These are phyloP conservation scores for Ptyas mucosa DNA, from an alignment of 2,113 vertebrate genomes.

Conservation along the genomic window DNA sequence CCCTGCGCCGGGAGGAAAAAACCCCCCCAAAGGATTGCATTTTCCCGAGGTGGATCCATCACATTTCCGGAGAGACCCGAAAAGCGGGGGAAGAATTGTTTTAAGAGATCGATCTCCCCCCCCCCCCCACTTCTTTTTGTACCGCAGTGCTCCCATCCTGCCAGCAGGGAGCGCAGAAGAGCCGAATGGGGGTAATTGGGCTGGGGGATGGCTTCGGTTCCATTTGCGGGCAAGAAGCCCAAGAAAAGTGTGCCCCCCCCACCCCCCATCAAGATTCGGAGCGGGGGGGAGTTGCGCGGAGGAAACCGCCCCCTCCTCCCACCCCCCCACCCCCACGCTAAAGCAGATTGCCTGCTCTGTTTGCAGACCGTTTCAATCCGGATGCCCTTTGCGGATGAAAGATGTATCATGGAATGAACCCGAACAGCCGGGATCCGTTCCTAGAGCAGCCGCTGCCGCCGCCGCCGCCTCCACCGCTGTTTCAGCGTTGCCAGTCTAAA, in stretches of 20 bases:
- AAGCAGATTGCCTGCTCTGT: conserved; percentile 10
- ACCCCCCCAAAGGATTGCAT: neutral
- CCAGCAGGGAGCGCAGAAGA: neutral
- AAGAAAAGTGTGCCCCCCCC: neutral
- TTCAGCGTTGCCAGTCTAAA: conserved; percentile 49
- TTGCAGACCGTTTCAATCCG: conserved; percentile 66
- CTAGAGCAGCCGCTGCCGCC: conserved; percentile 51
- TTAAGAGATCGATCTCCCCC: too few species aligned
- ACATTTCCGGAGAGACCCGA: neutral
- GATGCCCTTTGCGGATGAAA: conserved; percentile 71
- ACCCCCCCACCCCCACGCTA: neutral
- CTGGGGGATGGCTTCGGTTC: neutral
- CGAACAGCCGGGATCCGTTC: conserved; percentile 60
- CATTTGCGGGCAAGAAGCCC: neutral
- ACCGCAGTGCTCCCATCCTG: neutral
- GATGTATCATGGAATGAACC: conserved; percentile 76
- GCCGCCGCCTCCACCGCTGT: conserved; percentile 16
- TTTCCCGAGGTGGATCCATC: neutral
- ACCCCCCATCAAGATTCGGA: neutral
- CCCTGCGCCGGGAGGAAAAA: neutral
- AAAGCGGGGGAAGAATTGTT: neutral
- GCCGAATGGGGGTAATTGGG: neutral
- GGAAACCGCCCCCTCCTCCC: neutral
- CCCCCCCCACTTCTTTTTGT: fast-evolving
- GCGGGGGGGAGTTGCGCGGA: neutral